These are phyloP conservation scores for Chalcosyrphus nemorum DNA, from an alignment of 2,888 invertebrate genomes.

Conservation along the genomic window DNA sequence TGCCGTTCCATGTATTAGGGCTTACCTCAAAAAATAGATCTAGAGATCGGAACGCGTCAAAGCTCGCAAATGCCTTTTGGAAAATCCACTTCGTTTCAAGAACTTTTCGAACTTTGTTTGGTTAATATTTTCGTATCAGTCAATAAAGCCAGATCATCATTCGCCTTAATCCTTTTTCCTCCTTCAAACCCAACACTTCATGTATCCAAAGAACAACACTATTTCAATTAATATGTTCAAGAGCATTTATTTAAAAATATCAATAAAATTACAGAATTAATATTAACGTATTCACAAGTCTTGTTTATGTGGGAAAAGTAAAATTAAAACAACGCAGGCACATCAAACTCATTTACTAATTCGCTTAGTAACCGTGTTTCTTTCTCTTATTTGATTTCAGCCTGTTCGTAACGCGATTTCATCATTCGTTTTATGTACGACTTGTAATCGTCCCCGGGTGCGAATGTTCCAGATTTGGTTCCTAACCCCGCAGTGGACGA, in stretches of 20 bases:
- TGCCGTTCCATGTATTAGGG: no score
- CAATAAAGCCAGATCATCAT: no score
- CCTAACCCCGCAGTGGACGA: conserved; percentile 93
- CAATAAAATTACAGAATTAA: conserved; percentile 45
- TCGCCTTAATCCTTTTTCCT: no score
- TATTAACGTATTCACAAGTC: conserved; percentile 62
- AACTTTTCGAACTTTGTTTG: no score
- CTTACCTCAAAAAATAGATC: no score
- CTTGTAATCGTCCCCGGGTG: conserved; percentile 81
- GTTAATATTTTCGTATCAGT: no score
- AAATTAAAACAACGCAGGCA: conserved; percentile 2
- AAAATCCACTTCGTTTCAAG: no score
- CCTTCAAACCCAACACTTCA: no score
- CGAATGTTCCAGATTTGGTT: conserved; percentile 83
- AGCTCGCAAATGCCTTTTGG: no score
- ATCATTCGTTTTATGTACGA: conserved; percentile 82
- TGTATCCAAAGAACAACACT: no score
- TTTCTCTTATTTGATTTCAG: conserved; percentile 75
- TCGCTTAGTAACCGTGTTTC: background rate
- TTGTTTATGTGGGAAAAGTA: conserved; percentile 16
- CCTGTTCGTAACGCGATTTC: conserved; percentile 82
- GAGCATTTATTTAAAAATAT: conserved; percentile 63
- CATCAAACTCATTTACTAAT: background rate
- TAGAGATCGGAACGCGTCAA: no score
- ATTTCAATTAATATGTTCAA: no score